These are phyloP conservation scores for Ruditapes philippinarum DNA, from an alignment of 1,140 invertebrate genomes.

Conservation along the genomic window DNA sequence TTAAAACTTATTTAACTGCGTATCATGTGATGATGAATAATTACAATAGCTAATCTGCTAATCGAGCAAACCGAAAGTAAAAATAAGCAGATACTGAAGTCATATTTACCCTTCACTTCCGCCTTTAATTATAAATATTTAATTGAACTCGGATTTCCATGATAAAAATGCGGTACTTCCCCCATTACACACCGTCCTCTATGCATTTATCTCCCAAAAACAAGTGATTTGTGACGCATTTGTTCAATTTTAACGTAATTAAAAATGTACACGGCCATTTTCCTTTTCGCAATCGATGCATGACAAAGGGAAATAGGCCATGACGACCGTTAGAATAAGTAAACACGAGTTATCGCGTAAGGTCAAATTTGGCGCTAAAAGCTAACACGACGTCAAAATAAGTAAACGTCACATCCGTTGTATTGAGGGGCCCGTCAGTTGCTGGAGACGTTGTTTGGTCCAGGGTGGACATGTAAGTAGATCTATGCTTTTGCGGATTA, in stretches of 20 bases:
- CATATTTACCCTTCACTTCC: background rate
- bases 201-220: too few species aligned
- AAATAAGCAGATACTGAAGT: background rate
- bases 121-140: too few species aligned
- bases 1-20: background rate
- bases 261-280: background rate
- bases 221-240: too few species aligned
- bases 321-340: background rate
- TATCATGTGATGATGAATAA: background rate
- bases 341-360: background rate
- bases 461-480: too few species aligned
- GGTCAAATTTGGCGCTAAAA: background rate
- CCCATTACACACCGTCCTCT: too few species aligned
- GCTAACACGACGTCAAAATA: background rate
- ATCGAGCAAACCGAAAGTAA: background rate
- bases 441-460: too few species aligned
- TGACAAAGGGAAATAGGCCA: background rate
- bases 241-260: too few species aligned
- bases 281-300: background rate
- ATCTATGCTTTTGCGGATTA: too few species aligned
- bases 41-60: background rate
- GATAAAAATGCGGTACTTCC: too few species aligned
- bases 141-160: too few species aligned
- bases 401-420: slow-evolving; percentile 1
- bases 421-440: background rate